phyloP scores from a whole-genome alignment of 2,797 vertebrate genomes.

The Artibeus lituratus region DNA sequence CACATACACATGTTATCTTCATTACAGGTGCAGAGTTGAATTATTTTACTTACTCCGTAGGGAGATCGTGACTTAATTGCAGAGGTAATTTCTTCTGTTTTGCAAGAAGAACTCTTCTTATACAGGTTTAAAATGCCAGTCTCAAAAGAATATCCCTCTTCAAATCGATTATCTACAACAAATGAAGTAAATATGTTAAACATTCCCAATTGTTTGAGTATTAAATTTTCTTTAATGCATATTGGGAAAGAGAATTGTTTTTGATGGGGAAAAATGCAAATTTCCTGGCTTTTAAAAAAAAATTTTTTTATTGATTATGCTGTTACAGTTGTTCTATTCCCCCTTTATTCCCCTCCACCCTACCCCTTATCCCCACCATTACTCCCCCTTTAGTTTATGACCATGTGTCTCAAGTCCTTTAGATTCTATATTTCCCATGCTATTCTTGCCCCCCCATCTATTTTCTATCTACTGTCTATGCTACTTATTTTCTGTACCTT shows the following conservation, averaged over 20 bases:
- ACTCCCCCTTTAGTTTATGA: no score
- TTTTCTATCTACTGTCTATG: no score
- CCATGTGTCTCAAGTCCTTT: no score
- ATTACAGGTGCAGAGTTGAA: not conserved
- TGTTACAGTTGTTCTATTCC: no score
- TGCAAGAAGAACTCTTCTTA: not conserved
- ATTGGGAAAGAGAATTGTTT: slow-evolving; percentile 22
- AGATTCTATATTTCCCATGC: no score
- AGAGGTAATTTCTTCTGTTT: not conserved
- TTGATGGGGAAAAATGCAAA: not conserved
- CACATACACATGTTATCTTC: not conserved
- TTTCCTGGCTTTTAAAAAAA: not conserved
- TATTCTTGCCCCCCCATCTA: no score
- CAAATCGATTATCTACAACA: not conserved
- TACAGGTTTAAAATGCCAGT: not conserved
- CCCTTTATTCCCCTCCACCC: no score
- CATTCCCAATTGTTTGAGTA: not conserved
- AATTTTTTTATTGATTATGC: no score
- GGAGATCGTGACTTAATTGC: slow-evolving; percentile 8
- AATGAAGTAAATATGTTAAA: not conserved
- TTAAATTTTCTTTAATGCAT: not conserved
- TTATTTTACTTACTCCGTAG: slow-evolving; percentile 11
- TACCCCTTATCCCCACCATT: no score
- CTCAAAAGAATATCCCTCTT: slow-evolving; percentile 15
- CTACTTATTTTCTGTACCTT: no score